Percentiles rank a stretch among this genome's conserved stretches.
Evolutionary conservation across 2,888 invertebrate species (phyloP).

Genomic region (Timandra comae): DNA sequence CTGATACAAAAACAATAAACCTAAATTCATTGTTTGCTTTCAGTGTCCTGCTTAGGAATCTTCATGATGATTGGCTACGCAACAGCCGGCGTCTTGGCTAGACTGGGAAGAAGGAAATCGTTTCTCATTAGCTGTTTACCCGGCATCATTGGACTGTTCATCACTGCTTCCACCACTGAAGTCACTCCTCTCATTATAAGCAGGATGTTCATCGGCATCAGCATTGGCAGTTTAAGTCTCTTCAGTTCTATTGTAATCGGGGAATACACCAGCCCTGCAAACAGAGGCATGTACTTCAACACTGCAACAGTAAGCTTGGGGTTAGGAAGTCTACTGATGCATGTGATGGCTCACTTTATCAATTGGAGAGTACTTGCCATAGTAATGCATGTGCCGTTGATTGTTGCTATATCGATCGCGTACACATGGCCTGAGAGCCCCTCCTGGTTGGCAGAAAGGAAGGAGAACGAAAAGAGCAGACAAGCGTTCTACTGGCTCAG

Average conservation of each 20-base stretch:
- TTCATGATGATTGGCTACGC: conserved; percentile 6
- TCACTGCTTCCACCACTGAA: conserved; percentile 25
- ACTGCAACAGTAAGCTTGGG: conserved; percentile 20
- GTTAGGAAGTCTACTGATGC: conserved; percentile 20
- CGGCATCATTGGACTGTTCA: conserved; percentile 20
- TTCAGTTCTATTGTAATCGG: conserved; percentile 26
- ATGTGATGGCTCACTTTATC: conserved; percentile 22
- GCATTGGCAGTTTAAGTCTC: conserved; percentile 19
- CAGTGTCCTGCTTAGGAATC: conserved; percentile 8
- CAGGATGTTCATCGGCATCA: conserved; percentile 23
- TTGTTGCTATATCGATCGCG: conserved; percentile 14
- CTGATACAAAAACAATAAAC: too few species aligned
- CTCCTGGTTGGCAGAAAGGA: conserved; percentile 22
- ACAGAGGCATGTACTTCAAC: conserved; percentile 28
- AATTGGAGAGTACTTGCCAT: conserved; percentile 31
- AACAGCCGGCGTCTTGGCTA: conserved; percentile 4
- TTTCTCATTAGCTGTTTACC: conserved; percentile 12
- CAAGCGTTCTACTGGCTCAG: conserved; percentile 61
- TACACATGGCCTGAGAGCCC: conserved; percentile 32
- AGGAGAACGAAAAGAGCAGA: conserved; percentile 17
- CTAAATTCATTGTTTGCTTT: background rate
- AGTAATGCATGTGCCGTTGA: conserved; percentile 18
- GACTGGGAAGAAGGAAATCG: conserved; percentile 5
- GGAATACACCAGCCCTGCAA: conserved; percentile 26
- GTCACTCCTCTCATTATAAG: conserved; percentile 22